Evolutionary conservation across 2,888 invertebrate genomes (phyloP).

Genomic region (Trichacis sp.): DNA sequence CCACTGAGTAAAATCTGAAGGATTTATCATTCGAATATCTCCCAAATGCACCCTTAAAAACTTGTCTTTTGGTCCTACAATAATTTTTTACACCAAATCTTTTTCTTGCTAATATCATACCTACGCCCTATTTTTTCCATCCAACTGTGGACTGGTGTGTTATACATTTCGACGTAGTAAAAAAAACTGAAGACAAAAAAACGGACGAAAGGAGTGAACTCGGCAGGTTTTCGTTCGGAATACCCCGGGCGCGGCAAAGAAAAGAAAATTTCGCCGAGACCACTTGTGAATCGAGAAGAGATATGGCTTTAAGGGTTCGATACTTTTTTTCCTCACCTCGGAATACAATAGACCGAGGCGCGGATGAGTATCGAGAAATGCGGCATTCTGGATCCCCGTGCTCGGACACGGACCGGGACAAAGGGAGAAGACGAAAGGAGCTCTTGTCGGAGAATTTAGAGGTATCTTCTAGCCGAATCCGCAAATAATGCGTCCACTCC

Average conservation of each 20-base stretch:
- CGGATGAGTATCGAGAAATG: slow-evolving; percentile 27
- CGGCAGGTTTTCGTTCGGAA: slow-evolving; percentile 6
- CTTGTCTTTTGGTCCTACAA: too few relatives aligned
- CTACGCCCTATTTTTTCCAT: too few relatives aligned
- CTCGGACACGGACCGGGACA: slow-evolving; percentile 17
- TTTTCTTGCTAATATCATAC: too few relatives aligned
- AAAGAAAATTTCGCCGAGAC: slow-evolving; percentile 4
- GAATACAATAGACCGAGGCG: slow-evolving; percentile 32
- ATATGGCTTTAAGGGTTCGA: slow-evolving; percentile 7
- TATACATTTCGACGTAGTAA: too few relatives aligned
- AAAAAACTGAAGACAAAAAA: background rate
- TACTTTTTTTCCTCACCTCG: slow-evolving; percentile 13
- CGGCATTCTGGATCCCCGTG: slow-evolving; percentile 16
- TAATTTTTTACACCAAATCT: too few relatives aligned
- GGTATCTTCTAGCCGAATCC: slow-evolving; percentile 27
- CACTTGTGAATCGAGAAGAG: slow-evolving; percentile 1
- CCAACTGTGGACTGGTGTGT: too few relatives aligned
- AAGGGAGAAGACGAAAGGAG: slow-evolving; percentile 14
- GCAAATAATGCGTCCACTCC: slow-evolving; percentile 37
- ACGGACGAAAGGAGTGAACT: slow-evolving; percentile 1
- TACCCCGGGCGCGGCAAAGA: background rate
- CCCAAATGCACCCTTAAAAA: too few relatives aligned
- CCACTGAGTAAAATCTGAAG: too few relatives aligned
- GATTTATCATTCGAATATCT: too few relatives aligned
- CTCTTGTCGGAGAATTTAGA: slow-evolving; percentile 12